A percentile compares a stretch with the other conserved stretches of the same genome.
phyloP scores from a whole-genome alignment of 2,797 vertebrate species.

The Danio kyathit region DNA sequence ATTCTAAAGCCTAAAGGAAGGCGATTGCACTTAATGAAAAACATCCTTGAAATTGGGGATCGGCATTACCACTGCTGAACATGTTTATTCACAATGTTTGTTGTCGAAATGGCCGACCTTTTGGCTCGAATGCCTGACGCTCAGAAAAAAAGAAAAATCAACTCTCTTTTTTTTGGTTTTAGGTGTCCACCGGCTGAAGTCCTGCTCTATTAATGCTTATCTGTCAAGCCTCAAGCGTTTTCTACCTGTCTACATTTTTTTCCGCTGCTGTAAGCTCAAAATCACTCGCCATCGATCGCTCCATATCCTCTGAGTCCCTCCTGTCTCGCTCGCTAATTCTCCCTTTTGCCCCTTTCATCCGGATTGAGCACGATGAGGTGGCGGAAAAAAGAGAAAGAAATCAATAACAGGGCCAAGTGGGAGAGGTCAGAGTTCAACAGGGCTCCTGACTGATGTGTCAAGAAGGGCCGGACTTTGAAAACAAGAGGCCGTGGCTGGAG shows the following conservation, averaged over 20 bases:
- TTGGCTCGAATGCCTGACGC: not conserved
- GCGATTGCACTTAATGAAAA: conserved; percentile 9
- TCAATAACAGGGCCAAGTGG: conserved; percentile 89
- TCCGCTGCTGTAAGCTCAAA: conserved; percentile 80
- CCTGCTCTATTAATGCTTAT: conserved; percentile 74
- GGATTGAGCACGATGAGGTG: conserved; percentile 82
- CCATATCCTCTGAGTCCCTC: conserved; percentile 75
- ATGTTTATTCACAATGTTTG: conserved; percentile 26
- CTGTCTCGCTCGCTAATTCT: conserved; percentile 72
- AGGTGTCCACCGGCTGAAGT: conserved; percentile 34
- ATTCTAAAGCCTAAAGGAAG: not conserved
- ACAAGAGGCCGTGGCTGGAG: conserved; percentile 66
- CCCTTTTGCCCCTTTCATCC: conserved; percentile 80
- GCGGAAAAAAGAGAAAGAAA: conserved; percentile 76
- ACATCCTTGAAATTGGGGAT: not conserved
- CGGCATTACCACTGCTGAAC: not conserved
- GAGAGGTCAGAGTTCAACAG: conserved; percentile 88
- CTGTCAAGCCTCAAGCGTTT: conserved; percentile 69
- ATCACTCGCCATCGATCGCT: conserved; percentile 83
- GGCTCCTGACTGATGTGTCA: conserved; percentile 91
- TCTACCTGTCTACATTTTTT: conserved; percentile 74
- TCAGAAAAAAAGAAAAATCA: conserved; percentile 9
- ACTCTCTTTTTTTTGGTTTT: conserved; percentile 31
- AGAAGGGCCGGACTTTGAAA: conserved; percentile 82
- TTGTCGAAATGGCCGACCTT: conserved; percentile 20